Evolutionary conservation across 1,140 invertebrate genomes (phyloP).

Genomic region (Cyphomyrmex costatus): DNA sequence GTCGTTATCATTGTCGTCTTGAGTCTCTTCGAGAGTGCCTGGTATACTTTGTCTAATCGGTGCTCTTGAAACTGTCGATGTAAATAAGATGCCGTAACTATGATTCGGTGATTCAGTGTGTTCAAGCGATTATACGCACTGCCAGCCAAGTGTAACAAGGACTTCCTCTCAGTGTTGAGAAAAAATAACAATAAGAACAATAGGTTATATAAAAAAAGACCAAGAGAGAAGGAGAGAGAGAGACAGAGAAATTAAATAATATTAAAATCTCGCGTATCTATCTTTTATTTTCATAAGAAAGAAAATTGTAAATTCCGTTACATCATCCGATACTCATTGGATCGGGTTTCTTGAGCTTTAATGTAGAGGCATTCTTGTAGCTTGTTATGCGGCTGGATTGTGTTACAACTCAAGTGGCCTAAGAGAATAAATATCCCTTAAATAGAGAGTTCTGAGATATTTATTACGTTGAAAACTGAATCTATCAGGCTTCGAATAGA

Average conservation of each 20-base stretch:
- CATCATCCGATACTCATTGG: neutral
- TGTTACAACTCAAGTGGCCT: constrained; percentile 53
- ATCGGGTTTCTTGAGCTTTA: constrained; percentile 16
- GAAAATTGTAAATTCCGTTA: constrained; percentile 18
- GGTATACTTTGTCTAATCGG: neutral
- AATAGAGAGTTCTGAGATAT: constrained; percentile 37
- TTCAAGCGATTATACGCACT: constrained; percentile 45
- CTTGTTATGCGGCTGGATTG: constrained; percentile 16
- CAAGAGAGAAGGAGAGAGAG: neutral
- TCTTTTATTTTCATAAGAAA: constrained; percentile 22
- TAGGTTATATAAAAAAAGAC: neutral
- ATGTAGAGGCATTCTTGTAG: constrained; percentile 35
- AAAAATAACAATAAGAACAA: neutral
- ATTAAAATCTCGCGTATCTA: constrained; percentile 13
- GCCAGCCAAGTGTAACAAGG: constrained; percentile 38
- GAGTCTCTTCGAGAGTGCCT: neutral
- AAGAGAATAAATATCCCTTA: constrained; percentile 23
- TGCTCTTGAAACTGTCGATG: constrained; percentile 36
- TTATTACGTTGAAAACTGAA: constrained; percentile 30
- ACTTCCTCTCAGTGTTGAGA: constrained; percentile 10
- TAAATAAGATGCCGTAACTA: constrained; percentile 14
- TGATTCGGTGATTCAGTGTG: constrained; percentile 23
- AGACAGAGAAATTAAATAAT: constrained; percentile 17
- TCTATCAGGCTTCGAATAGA: neutral
- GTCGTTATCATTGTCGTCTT: neutral